phyloP scores from a whole-genome alignment of 2,797 vertebrate genomes.

The Rhynchonycteris naso region DNA sequence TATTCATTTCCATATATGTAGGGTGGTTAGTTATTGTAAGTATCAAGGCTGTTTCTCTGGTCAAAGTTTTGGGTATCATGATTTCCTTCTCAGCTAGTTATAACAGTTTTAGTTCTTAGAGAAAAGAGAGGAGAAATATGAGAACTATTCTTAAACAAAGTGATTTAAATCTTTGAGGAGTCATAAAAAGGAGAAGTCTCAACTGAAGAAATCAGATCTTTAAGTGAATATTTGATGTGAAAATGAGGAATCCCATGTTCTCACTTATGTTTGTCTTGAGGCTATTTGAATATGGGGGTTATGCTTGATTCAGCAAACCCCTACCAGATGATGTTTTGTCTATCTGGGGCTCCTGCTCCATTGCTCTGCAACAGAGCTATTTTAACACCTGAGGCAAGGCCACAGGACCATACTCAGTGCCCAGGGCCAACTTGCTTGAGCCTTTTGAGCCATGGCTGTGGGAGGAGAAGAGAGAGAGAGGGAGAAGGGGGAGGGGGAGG shows the following conservation, averaged over 20 bases:
- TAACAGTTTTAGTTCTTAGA: conserved; percentile 18
- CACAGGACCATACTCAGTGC: too few relatives aligned
- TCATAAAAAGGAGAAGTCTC: background rate
- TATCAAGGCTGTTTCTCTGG: conserved; percentile 12
- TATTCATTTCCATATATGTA: conserved; percentile 53
- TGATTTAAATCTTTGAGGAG: conserved; percentile 55
- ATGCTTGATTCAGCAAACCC: background rate
- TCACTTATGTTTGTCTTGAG: conserved; percentile 43
- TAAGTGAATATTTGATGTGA: conserved; percentile 16
- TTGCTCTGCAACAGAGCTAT: too few relatives aligned
- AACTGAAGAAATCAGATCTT: conserved; percentile 16
- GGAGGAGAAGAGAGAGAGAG: too few relatives aligned
- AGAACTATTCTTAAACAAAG: conserved; percentile 56
- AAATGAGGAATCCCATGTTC: background rate
- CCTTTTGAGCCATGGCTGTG: too few relatives aligned
- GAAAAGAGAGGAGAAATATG: conserved; percentile 30
- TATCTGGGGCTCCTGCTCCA: too few relatives aligned
- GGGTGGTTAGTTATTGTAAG: conserved; percentile 51
- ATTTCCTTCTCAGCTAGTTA: background rate
- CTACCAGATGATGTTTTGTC: too few relatives aligned
- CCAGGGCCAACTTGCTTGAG: too few relatives aligned
- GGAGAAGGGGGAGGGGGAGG: too few relatives aligned
- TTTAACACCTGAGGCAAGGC: too few relatives aligned
- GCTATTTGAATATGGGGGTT: conserved; percentile 38
- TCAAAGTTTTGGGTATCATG: background rate